These are phyloP conservation scores for Strigamia crassipes DNA, from an alignment of 2,888 invertebrate species.

Conservation along the genomic window DNA sequence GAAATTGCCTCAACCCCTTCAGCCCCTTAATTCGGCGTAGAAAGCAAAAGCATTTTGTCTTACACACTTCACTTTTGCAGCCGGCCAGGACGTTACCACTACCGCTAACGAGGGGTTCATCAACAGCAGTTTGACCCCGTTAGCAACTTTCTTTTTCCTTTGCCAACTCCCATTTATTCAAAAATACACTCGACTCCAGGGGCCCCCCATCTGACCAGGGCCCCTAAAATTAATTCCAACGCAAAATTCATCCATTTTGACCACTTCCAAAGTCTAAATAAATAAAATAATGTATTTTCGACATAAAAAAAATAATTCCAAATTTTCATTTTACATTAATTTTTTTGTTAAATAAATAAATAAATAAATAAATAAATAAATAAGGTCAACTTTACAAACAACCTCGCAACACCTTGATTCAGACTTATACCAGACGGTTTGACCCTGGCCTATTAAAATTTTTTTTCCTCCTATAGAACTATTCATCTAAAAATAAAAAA, in stretches of 20 bases:
- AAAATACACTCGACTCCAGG: neutral
- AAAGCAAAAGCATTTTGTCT: constrained; percentile 29
- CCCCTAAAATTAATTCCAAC: too few species aligned
- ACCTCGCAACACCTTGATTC: constrained; percentile 13
- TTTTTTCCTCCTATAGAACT: neutral
- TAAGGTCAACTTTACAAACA: neutral
- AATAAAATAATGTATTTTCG: too few species aligned
- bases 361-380: neutral
- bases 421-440: constrained; percentile 4
- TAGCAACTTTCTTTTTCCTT: constrained; percentile 24
- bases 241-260: too few species aligned
- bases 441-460: constrained; percentile 1
- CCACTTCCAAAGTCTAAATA: too few species aligned
- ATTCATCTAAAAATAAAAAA: neutral
- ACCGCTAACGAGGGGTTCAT: neutral
- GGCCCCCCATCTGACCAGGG: too few species aligned
- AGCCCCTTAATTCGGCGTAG: neutral
- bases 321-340: too few species aligned
- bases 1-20: neutral
- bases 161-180: neutral
- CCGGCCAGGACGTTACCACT: constrained; percentile 25
- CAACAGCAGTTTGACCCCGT: neutral
- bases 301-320: too few species aligned
- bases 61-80: constrained; percentile 27
- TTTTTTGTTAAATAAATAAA: too few species aligned